Evolutionary conservation across 2,113 vertebrate species (phyloP), one percentile per base, ranked within the genome.

Genomic region (Poeciliopsis prolifica): DNA sequence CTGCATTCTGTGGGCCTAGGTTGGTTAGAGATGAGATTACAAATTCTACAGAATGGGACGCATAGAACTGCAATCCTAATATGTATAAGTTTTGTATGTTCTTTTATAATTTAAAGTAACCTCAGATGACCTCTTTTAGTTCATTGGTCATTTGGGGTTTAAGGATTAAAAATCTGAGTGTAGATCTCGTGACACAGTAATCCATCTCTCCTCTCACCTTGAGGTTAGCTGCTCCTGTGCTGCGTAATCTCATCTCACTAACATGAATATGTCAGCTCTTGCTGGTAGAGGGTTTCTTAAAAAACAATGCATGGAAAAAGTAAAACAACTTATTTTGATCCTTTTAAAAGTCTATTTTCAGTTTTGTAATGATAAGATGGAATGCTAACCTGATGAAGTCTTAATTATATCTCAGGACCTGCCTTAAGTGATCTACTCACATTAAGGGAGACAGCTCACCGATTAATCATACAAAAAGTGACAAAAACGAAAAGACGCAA

Each of bases 231-330:
- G 10, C 17, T 40, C 24, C 37, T 33, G 64, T 29, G 30, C 29
- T 33, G 61, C 12, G 13, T 22, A 29, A 44, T 40, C 12, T 58
- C 15, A 54, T 33, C 9, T 30, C 31, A 13, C 3, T 28, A n/a
- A 42, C 26, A 67, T 67, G 22, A 37, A 40, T 11, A 51, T 33
- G 11, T 24, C 12, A 37, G 14, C 17, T 37, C 22, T 17, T 13
- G 3, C 12, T 62, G 61, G 24, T 13, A 7, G 5, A 19, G 37
- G 1, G 13, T 65, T 35, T 60, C 5, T 35, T 3, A 17, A 63
- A 44, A 63, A 66, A 67, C 10, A 74, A 48, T 64, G 65, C 65
- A 44, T 73, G 44, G 15, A 72, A 40, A 22, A 29, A 42, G 22
- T 9, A 58, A 58, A 58, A n/a, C 19, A 58, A 22, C 66, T 3